phyloP scores from a whole-genome alignment of 2,797 vertebrate genomes.

The Typhlichthys subterraneus region DNA sequence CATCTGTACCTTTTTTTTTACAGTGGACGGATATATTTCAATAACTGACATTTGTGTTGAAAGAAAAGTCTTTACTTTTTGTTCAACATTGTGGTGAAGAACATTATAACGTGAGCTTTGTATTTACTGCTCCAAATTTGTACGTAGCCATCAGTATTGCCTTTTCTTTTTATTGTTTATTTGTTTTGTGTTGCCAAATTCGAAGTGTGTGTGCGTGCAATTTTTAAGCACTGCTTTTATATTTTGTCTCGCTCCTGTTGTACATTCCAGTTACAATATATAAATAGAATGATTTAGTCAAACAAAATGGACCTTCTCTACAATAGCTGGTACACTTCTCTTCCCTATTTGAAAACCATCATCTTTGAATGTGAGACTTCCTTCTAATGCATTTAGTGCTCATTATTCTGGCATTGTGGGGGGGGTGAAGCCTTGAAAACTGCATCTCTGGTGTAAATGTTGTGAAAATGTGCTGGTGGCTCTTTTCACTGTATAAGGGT shows the following conservation, averaged over 20 bases:
- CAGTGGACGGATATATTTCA: slow-evolving; percentile 26
- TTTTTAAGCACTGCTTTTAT: slow-evolving; percentile 70
- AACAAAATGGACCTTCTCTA: slow-evolving; percentile 40
- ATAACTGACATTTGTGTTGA: slow-evolving; percentile 52
- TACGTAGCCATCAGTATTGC: slow-evolving; percentile 82
- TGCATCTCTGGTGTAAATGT: slow-evolving; percentile 77
- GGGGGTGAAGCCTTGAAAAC: slow-evolving; percentile 13
- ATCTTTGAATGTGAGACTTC: slow-evolving; percentile 68
- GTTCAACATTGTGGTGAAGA: slow-evolving; percentile 64
- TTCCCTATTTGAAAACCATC: slow-evolving; percentile 53
- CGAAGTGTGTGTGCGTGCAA: slow-evolving; percentile 53
- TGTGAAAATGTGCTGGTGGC: slow-evolving; percentile 80
- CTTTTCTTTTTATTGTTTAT: slow-evolving; percentile 53
- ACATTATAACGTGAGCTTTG: slow-evolving; percentile 76
- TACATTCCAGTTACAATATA: slow-evolving; percentile 73
- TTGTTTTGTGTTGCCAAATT: slow-evolving; percentile 80
- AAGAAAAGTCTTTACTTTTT: slow-evolving; percentile 72
- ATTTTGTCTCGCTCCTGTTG: slow-evolving; percentile 61
- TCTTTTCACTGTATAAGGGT: slow-evolving; percentile 69
- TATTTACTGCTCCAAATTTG: slow-evolving; percentile 70
- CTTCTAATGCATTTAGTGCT: slow-evolving; percentile 47
- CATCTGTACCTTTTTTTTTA: slow-evolving; percentile 43
- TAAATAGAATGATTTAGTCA: slow-evolving; percentile 62
- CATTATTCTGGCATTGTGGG: slow-evolving; percentile 39
- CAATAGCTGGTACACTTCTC: slow-evolving; percentile 45